Percentiles rank a stretch among this genome's conserved stretches.
These are phyloP conservation scores for Callithrix jacchus DNA, from an alignment of 2,113 vertebrate genomes.

Conservation along the genomic window DNA sequence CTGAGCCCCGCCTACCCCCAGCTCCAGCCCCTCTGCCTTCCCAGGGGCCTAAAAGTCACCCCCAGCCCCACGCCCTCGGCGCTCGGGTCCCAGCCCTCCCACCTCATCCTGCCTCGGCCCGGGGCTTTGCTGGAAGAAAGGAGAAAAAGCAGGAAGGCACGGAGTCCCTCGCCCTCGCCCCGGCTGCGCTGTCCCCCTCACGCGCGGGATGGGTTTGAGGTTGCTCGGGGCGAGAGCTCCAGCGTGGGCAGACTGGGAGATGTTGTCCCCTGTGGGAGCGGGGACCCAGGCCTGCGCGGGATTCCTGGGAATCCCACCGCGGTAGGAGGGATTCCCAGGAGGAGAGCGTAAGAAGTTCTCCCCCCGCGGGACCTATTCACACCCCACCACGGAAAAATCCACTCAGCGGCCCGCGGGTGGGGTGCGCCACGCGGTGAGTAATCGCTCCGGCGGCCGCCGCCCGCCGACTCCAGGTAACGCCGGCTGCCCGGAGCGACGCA, in stretches of 20 bases:
- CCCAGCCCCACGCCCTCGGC: background rate
- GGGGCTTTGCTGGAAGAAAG: slow-evolving; percentile 11
- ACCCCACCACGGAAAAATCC: slow-evolving; percentile 73
- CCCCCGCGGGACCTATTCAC: background rate
- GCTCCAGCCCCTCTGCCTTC: background rate
- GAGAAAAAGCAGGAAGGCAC: slow-evolving; percentile 17
- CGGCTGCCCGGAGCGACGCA: slow-evolving; percentile 57
- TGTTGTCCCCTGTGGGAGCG: background rate
- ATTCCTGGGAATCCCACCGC: too few relatives aligned
- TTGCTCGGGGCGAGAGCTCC: background rate
- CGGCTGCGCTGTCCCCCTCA: background rate
- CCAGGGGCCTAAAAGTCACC: background rate
- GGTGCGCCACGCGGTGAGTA: slow-evolving; percentile 77
- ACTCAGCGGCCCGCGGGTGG: slow-evolving; percentile 77
- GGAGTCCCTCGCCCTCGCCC: background rate
- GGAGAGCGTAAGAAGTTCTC: background rate
- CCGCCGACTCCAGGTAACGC: slow-evolving; percentile 75
- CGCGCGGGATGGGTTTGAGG: background rate
- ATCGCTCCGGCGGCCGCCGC: slow-evolving; percentile 70
- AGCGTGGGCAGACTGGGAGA: background rate
- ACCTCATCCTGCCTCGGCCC: background rate
- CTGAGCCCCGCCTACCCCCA: slow-evolving; percentile 14
- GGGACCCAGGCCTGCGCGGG: background rate
- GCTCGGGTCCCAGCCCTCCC: background rate
- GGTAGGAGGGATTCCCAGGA: background rate